A percentile compares a stretch with the other conserved stretches of the same genome.
phyloP scores from a whole-genome alignment of 2,113 vertebrate species.

The Chitala chitala region DNA sequence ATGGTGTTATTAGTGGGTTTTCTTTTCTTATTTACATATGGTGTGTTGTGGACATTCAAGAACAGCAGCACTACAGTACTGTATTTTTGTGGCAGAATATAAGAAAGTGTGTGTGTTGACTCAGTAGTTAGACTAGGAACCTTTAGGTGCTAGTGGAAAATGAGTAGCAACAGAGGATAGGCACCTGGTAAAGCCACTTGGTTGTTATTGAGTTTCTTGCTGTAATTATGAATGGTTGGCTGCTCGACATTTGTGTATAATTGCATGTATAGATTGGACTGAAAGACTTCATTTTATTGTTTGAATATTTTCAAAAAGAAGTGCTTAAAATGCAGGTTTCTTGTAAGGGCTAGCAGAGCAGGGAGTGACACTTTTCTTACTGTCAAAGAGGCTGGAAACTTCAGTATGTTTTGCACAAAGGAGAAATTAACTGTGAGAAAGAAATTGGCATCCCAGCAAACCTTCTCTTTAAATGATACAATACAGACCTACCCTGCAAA shows the following conservation, averaged over 20 bases:
- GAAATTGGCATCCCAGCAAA: neutral
- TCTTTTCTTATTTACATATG: neutral
- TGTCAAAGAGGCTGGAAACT: neutral
- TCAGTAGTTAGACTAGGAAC: neutral
- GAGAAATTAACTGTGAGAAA: neutral
- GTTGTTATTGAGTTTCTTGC: neutral
- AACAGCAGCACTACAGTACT: neutral
- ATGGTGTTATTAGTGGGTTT: neutral
- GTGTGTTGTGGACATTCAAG: neutral
- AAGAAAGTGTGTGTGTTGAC: neutral
- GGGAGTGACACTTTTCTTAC: neutral
- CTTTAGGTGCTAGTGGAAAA: neutral
- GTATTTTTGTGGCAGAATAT: neutral
- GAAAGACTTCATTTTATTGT: neutral
- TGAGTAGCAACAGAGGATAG: no score
- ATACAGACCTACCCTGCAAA: neutral
- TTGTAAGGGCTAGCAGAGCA: neutral
- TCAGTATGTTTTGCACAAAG: no score
- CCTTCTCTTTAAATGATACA: neutral
- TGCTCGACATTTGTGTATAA: slow-evolving; percentile 4
- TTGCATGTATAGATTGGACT: neutral
- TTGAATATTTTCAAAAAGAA: neutral
- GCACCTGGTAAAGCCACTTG: neutral
- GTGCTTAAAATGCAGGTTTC: neutral
- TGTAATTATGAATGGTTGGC: neutral